A percentile compares a stretch with the other conserved stretches of the same genome.
phyloP scores from a whole-genome alignment of 2,113 vertebrate genomes.

The Pseudorectes ferrugineus region DNA sequence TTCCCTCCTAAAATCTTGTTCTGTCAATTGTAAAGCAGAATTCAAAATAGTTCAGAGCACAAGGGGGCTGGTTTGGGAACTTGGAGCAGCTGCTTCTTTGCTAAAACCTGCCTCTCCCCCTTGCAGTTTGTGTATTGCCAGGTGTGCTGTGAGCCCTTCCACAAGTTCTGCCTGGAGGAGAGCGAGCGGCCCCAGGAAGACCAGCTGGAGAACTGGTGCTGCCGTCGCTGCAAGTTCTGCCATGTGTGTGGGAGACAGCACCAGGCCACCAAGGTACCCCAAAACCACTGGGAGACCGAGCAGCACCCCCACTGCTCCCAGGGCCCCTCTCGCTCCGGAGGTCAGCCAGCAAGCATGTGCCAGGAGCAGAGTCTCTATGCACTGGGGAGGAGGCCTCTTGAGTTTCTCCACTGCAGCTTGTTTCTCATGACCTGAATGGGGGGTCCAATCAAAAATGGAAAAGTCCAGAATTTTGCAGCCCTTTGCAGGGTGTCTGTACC shows the following conservation, averaged over 20 bases:
- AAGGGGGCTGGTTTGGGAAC: not conserved
- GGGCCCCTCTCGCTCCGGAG: not conserved
- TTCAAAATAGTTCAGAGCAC: not conserved
- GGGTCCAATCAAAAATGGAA: not conserved
- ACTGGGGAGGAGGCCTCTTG: not conserved
- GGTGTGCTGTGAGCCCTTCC: slow-evolving; percentile 98
- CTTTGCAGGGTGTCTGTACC: not conserved
- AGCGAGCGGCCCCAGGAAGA: slow-evolving; percentile 93
- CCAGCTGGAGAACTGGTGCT: slow-evolving; percentile 99
- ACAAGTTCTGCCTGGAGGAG: slow-evolving; percentile 97
- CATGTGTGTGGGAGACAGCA: slow-evolving; percentile 95
- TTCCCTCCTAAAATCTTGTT: not conserved
- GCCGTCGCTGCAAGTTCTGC: slow-evolving; percentile 95
- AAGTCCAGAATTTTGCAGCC: not conserved
- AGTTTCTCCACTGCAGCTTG: not conserved
- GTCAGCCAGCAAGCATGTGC: not conserved
- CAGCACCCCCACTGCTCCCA: not conserved
- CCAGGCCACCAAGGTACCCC: slow-evolving; percentile 90
- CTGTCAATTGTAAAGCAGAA: not conserved
- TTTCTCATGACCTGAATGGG: not conserved
- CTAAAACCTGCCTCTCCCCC: slow-evolving; percentile 12
- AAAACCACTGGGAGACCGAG: not conserved
- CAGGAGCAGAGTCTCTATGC: not conserved
- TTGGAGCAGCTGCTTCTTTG: not conserved
- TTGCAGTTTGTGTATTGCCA: slow-evolving; percentile 96